These are phyloP conservation scores for Sterrhoptilus dennistouni DNA, from an alignment of 2,113 vertebrate genomes.

Conservation along the genomic window DNA sequence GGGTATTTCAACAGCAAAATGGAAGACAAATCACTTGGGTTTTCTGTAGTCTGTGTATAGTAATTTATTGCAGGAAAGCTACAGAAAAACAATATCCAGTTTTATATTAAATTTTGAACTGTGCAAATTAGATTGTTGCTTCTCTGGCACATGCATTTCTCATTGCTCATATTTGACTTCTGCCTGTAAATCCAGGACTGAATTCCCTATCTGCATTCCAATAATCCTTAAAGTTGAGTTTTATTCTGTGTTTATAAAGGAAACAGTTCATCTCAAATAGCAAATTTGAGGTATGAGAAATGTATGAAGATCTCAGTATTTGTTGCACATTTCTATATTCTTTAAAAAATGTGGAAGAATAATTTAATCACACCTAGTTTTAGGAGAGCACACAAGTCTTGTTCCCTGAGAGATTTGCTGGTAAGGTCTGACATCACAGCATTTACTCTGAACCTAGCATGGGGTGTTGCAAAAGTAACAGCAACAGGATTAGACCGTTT, in stretches of 20 bases:
- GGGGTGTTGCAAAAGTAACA: background rate
- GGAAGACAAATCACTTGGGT: background rate
- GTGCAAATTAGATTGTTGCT: constrained; percentile 55
- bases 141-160: constrained; percentile 46
- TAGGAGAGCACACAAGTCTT: background rate
- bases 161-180: constrained; percentile 32
- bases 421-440: background rate
- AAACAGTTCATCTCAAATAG: background rate
- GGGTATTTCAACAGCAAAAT: background rate
- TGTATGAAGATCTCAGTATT: background rate
- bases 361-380: background rate
- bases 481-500: background rate
- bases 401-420: background rate
- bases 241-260: constrained; percentile 17
- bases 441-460: background rate
- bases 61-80: constrained; percentile 14
- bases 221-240: background rate
- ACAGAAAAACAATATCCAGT: constrained; percentile 19
- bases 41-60: constrained; percentile 9
- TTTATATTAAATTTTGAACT: constrained; percentile 57
- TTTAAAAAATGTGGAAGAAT: background rate
- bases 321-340: background rate
- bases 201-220: constrained; percentile 31
- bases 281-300: background rate
- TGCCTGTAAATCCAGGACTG: constrained; percentile 19